Evolutionary conservation across 2,888 invertebrate species (phyloP), one percentile per base, ranked within the genome.

Genomic region (Drosophila tripunctata): DNA sequence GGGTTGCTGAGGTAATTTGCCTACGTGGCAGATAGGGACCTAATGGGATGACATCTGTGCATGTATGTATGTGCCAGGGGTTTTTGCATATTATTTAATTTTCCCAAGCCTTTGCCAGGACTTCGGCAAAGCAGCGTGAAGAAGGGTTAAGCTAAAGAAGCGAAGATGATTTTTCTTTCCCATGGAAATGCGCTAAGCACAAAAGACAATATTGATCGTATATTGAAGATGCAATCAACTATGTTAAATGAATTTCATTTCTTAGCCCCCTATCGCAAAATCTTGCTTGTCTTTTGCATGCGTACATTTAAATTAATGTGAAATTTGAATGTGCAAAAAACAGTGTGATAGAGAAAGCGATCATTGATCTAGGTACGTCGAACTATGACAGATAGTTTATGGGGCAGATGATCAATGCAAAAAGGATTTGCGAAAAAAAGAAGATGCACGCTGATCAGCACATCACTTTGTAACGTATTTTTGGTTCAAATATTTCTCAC

Each of bases 161-260:
- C 22, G 31, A 36, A 44, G 74, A 73, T 57, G 81, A 77, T 47
- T 81, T 89, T 88, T 80, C 78, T 87, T 89, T 89, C 89, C 89
- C 89, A 89, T 89, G 89, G 70, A 89, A 89, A 89, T 88, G 67
- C 51, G 64, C 65, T 82, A 72, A 80, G 77, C 87, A 88, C 72
- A 86, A 88, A 87, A 88, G 87, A 86, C 87, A 86, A 82, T 87
- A 88, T 78, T 80, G 75, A 81, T 87, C 85, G 76, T 43, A 52
- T 83, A 86, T 83, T 86, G 89, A 89, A 88, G 89, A 89, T 89
- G 89, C 89, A 89, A 89, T 89, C 90, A 88, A 82, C 88, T 88
- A 89, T 89, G 65, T 58, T 67, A 78, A 86, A 89, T 86, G 78
- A 76, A 83, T 73, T 76, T 21, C 21, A 4, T 21, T 21, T 21